A percentile compares a stretch with the other conserved stretches of the same genome.
Conservation (phyloP, 2,797 vertebrate species). For the Urophycis tenuis region DNA sequence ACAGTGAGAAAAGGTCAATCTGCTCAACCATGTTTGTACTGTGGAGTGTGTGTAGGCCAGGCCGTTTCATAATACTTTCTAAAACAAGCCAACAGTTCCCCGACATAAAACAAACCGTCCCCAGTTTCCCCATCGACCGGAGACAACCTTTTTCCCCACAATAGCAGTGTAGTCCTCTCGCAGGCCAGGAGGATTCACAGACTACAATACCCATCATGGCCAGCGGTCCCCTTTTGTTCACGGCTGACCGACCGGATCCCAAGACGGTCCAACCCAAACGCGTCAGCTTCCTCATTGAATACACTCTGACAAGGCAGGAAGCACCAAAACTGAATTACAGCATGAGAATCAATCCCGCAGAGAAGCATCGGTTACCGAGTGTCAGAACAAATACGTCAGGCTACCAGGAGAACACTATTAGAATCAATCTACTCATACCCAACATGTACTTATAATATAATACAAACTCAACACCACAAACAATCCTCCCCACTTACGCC, state of each 20-base stretch:
- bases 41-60: background rate
- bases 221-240: constrained; percentile 63
- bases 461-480: too few species aligned
- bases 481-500: too few species aligned
- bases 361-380: background rate
- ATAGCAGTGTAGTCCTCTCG: too few species aligned
- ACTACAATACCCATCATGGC: constrained; percentile 18
- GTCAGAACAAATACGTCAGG: background rate
- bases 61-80: background rate
- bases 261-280: too few species aligned
- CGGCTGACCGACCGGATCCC: background rate
- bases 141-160: too few species aligned
- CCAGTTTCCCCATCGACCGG: background rate
- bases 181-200: background rate
- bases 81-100: background rate
- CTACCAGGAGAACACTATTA: background rate
- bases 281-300: constrained; percentile 56
- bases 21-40: too few species aligned
- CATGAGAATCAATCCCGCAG: background rate
- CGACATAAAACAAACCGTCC: background rate
- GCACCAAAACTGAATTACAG: background rate
- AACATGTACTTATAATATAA: too few species aligned
- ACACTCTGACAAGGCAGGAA: background rate
- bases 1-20: background rate
- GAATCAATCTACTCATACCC: background rate